A percentile compares a stretch with the other conserved stretches of the same genome.
These are phyloP conservation scores for Alligator mississippiensis DNA, from an alignment of 2,113 vertebrate genomes.

Conservation along the genomic window DNA sequence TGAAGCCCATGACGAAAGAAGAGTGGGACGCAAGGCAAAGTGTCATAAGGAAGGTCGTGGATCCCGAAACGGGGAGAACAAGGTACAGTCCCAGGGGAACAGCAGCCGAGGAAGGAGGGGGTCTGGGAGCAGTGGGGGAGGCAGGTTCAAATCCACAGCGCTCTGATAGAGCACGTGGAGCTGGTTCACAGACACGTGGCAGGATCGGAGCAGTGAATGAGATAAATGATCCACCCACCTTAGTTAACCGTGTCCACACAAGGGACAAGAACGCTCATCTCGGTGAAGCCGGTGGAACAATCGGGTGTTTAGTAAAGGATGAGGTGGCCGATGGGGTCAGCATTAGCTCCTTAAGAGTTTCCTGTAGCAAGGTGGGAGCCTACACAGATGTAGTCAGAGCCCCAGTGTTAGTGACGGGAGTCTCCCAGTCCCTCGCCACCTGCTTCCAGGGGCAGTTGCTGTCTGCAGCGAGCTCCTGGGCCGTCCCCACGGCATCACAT, in stretches of 20 bases:
- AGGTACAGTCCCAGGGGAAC: conserved; percentile 76
- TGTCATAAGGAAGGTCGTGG: conserved; percentile 90
- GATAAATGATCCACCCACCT: not conserved
- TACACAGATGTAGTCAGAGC: not conserved
- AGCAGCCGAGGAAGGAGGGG: rapidly evolving
- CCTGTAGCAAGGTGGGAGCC: not conserved
- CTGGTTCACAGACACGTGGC: not conserved
- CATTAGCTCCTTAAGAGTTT: not conserved
- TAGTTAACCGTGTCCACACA: not conserved
- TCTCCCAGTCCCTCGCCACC: not conserved
- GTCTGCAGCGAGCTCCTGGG: not conserved
- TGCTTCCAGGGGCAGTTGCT: not conserved
- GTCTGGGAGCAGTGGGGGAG: not conserved
- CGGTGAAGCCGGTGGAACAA: not conserved
- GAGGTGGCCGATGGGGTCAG: not conserved
- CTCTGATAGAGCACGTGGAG: not conserved
- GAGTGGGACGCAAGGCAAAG: conserved; percentile 96
- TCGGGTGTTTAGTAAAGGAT: not conserved
- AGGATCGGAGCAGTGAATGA: not conserved
- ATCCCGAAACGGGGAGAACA: conserved; percentile 91
- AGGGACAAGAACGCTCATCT: not conserved
- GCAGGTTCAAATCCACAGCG: not conserved
- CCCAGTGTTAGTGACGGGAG: not conserved
- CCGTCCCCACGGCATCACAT: rapidly evolving
- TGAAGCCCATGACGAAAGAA: conserved; percentile 96